A percentile compares a stretch with the other conserved stretches of the same genome.
Conservation (phyloP, 1,140 invertebrate species). For the Homarus americanus region DNA sequence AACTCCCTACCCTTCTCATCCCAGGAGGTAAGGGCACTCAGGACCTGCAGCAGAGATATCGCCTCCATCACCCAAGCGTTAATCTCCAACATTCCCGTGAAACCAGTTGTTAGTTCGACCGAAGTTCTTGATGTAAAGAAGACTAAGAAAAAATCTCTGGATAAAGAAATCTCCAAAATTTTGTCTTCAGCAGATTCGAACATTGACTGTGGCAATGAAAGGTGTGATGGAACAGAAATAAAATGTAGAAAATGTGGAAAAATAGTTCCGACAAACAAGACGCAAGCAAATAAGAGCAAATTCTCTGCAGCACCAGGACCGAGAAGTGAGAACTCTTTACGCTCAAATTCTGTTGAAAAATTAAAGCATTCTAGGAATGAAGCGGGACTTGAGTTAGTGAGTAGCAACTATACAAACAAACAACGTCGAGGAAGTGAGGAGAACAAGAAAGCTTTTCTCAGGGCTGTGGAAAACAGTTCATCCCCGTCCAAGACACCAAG, state of each 20-base stretch:
- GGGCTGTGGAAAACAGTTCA: not conserved
- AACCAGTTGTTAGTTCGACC: not conserved
- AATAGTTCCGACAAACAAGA: constrained; percentile 1
- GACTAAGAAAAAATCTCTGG: not conserved
- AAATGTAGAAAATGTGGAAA: constrained; percentile 45
- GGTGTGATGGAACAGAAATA: constrained; percentile 29
- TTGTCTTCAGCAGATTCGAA: constrained; percentile 49
- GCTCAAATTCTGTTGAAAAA: not conserved
- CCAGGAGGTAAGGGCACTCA: not conserved
- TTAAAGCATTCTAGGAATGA: not conserved
- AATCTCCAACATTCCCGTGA: not conserved
- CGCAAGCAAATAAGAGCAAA: not conserved
- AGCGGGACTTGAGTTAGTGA: not conserved
- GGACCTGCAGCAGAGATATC: not conserved
- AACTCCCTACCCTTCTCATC: not conserved
- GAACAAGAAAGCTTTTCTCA: not conserved
- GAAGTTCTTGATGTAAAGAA: too few species aligned
- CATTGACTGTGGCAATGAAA: constrained; percentile 34
- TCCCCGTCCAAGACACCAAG: not conserved
- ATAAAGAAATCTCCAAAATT: not conserved
- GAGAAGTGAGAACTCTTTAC: not conserved
- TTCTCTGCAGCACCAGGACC: not conserved
- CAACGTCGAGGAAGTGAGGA: not conserved
- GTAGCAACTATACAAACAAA: not conserved
- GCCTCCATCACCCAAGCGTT: not conserved